Conservation (phyloP, 2,113 vertebrate species). For the Neotragus pygmaeus region DNA sequence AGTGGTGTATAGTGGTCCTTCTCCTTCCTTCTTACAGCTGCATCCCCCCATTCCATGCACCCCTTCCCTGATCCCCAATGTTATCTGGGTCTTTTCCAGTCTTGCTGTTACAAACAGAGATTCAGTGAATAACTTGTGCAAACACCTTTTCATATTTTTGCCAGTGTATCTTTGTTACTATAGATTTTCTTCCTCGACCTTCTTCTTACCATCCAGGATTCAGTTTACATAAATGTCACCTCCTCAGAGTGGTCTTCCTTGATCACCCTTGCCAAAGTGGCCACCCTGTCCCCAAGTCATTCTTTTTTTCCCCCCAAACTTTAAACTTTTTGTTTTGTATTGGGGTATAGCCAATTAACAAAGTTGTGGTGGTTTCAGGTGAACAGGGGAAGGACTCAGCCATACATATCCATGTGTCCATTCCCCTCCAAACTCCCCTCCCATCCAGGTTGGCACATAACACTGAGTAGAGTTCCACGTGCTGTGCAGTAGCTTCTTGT, state of each 20-base stretch:
- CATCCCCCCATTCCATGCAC: accelerated
- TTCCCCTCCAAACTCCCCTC: neutral
- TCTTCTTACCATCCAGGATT: neutral
- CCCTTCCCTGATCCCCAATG: neutral
- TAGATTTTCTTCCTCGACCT: neutral
- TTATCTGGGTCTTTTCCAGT: neutral
- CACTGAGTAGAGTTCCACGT: neutral
- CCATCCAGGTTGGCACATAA: neutral
- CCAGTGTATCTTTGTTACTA: neutral
- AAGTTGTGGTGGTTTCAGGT: neutral
- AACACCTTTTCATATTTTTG: neutral
- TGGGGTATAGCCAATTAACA: neutral
- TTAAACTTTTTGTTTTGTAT: neutral
- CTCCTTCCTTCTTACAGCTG: neutral
- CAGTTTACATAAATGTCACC: neutral
- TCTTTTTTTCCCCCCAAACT: neutral
- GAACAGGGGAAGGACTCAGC: neutral
- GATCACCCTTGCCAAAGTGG: neutral
- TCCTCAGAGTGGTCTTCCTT: neutral
- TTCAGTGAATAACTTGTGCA: neutral
- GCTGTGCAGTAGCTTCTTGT: neutral
- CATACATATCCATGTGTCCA: neutral
- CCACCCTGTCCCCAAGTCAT: neutral
- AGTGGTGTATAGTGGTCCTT: neutral
- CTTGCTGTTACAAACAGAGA: neutral